Evolutionary conservation across 2,888 invertebrate genomes (phyloP), one percentile per base, ranked within the genome.

Genomic region (Allacma fusca): DNA sequence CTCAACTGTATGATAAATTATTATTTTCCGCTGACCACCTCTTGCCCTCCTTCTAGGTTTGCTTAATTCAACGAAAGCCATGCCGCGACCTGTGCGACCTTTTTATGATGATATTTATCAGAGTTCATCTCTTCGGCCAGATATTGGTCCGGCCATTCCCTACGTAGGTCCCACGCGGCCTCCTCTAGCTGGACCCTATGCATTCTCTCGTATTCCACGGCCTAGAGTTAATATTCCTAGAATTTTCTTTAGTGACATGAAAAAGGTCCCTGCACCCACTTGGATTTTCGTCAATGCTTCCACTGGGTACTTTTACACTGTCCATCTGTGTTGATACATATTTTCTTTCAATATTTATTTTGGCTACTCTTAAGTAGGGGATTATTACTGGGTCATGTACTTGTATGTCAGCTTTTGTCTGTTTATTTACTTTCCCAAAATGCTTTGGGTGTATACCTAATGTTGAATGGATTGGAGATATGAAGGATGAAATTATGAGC

Each of bases 241-340:
- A 81, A 91, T 94, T 85, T 93, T 94, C 83, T 91, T 92, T 85
- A 89, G 91, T 85, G 88, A 91, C 81, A 91, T 93, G 62, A 90
- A 80, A 59, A 78, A 83, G 62, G 80, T 83, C 69, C 83, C 83
- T 71, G 80, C 90, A 57, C 89, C 91, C 77, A 94, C 95, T 62
- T 95, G 95, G 95, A 90, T 95, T 86, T 94, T 94, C 87, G 89
- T 91, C 85, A 94, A 95, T 88, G 90, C 94, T 84, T 91, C 94
- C 64, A 90, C 94, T 82, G 92, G 93, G 91, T 93, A 90, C 86
- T 76, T n/a, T 34, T 24, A 23, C 21, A 59, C 34, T 72, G 57
- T 59, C 67, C 19, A 26, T 29, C 73, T 21, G 19, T 57, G 23
- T 78, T 50, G 28, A 67, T 67, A 43, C n/a, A 50, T n/a, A 50